These are phyloP conservation scores for Gracilinanus agilis DNA, from an alignment of 2,113 vertebrate genomes.

Conservation along the genomic window DNA sequence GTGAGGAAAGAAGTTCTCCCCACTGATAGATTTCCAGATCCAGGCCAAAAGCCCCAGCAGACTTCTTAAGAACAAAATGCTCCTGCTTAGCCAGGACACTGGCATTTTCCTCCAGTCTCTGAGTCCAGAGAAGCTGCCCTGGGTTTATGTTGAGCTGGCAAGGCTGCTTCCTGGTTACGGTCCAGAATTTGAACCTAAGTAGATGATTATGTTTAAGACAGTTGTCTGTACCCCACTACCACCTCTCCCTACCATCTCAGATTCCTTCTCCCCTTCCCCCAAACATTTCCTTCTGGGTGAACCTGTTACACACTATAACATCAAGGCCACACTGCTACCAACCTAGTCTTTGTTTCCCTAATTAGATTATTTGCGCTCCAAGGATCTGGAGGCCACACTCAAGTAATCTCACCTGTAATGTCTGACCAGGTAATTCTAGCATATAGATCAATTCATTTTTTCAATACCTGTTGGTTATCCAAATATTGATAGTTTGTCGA, in stretches of 20 bases:
- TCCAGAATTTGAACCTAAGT: neutral
- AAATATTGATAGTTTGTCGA: conserved; percentile 77
- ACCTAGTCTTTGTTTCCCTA: conserved; percentile 90
- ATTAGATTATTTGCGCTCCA: conserved; percentile 91
- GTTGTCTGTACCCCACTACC: neutral
- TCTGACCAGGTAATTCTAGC: conserved; percentile 87
- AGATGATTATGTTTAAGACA: neutral
- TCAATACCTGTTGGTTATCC: conserved; percentile 86
- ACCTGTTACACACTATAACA: conserved; percentile 15
- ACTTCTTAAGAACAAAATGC: neutral
- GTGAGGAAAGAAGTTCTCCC: neutral
- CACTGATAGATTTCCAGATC: neutral
- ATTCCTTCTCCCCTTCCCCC: conserved; percentile 1
- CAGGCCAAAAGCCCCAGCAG: neutral
- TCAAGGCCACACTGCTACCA: conserved; percentile 1
- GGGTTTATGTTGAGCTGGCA: neutral
- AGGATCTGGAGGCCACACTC: conserved; percentile 81
- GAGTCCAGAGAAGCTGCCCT: neutral
- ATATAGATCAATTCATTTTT: conserved; percentile 89
- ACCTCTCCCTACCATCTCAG: conserved; percentile 19
- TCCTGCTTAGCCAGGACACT: neutral
- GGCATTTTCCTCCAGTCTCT: neutral
- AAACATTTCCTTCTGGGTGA: neutral
- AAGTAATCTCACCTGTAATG: conserved; percentile 84
- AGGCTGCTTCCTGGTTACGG: neutral